Evolutionary conservation across 2,888 invertebrate genomes (phyloP), one percentile per base, ranked within the genome.

Genomic region (Andrena dorsata): DNA sequence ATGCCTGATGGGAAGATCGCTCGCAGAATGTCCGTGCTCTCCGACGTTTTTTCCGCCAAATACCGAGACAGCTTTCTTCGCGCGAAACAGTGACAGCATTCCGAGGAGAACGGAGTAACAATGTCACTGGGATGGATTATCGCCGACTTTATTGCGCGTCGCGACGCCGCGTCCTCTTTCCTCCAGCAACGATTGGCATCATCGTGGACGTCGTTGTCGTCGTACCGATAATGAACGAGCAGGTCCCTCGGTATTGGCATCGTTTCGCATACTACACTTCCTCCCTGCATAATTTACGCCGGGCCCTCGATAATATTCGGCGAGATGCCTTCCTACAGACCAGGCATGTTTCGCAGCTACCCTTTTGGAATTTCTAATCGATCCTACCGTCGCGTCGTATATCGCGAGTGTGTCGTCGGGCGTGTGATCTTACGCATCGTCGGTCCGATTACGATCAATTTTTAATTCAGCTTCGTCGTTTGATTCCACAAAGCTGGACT

Each of bases 331-430:
- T 69, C 75, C 77, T 35, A 51, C 26, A 23, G 58, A 58, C 56
- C 66, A 13, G 5, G 70, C 63, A 75, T 77, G 71, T 65, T 64
- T 66, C 28, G 49, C 73, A 56, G 73, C 56, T 74, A 84, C 68
- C 82, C 66, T 86, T 81, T 70, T 61, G 88, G 88, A 88, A 88
- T 88, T 85, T 85, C 83, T 77, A 81, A 86, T 82, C 70, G 78
- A 83, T 80, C 76, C 63, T 30, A 30, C 16, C 8, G 8, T 63
- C 51, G 23, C 30, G 16, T 41, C 41, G 41, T 35, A 8, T 20
- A 41, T 61, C 64, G 13, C 10, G 20, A n/a, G n/a, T 3, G 41
- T 6, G n/a, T 72, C 20, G 10, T 28, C 5, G 32, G 2, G 10
- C 13, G 13, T 8, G 23, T 53, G 23, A 53, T 53, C 8, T 20